Evolutionary conservation across 30 jellyfish, hydroid and myxozoan genomes (phyloP), one percentile per base, ranked within the genome.

Genomic region (Nemopilema nomurai): DNA sequence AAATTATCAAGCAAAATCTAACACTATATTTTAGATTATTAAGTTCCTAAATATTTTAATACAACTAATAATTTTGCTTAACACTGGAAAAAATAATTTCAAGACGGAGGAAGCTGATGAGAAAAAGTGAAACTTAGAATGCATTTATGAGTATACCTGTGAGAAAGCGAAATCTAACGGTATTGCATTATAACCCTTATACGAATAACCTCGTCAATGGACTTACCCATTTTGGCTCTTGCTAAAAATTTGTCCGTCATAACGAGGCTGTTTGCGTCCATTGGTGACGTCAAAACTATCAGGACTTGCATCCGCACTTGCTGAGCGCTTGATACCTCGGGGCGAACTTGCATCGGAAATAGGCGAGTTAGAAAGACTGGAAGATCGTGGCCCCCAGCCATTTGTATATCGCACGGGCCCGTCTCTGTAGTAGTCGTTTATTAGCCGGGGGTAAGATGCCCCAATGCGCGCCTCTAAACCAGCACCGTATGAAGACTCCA

Each of bases 291-390:
- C 92, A 53, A 51, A 70, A 22, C 66, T 24, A n/a, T 83, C 92
- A 18, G 84, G 81, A 63, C 86, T 83, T n/a, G 83, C 76, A 51
- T 83, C 92, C n/a, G 86, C 86, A 51, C 92, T 83, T 7, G 81
- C 82, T 8, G 92, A 76, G 0, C 92, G 80, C 64, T 83, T 83
- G 41, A 83, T 33, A 0, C 92, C 92, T 1, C 92, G 62, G 19
- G 92, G 92, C 16, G 92, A 83, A 52, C 92, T 83, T 22, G 82
- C 86, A 31, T 83, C 92, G 25, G 92, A 83, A 0, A 83, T 71
- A 0, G 92, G 92, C 49, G 92, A 83, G 33, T 83, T 83, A 52
- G 92, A 83, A 8, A 83, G 86, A 28, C 92, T 83, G 21, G 92
- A 83, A 28, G 92, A 71, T 9, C 92, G 74, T 16, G 71, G 80